Conservation (phyloP, 2,888 invertebrate genomes). For the Acrobasis consociella region DNA sequence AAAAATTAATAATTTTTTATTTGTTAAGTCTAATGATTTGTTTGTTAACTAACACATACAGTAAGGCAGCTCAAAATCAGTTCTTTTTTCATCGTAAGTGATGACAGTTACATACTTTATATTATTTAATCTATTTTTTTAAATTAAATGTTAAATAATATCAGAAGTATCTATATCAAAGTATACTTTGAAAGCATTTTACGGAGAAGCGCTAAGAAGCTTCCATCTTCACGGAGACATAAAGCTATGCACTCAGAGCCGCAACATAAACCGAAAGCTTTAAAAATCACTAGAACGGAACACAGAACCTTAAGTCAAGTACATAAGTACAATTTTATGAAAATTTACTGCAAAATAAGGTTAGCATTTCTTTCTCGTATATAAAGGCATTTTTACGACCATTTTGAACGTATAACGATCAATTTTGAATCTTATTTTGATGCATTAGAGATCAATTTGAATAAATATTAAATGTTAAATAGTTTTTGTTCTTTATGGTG, state of each 20-base stretch:
- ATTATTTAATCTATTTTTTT: neutral
- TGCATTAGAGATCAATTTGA: slow-evolving; percentile 25
- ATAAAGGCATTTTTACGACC: slow-evolving; percentile 30
- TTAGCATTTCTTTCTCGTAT: slow-evolving; percentile 39
- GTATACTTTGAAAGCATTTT: slow-evolving; percentile 64
- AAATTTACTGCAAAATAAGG: slow-evolving; percentile 26
- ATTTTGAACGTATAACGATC: slow-evolving; percentile 15
- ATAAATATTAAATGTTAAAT: slow-evolving; percentile 28
- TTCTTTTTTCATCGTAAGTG: no score
- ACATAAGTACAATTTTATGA: slow-evolving; percentile 27
- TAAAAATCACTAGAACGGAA: slow-evolving; percentile 26
- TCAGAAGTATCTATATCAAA: neutral
- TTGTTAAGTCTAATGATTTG: no score
- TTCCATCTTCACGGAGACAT: slow-evolving; percentile 64
- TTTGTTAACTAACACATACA: no score
- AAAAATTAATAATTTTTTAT: no score
- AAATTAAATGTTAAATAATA: neutral
- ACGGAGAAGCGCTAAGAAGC: slow-evolving; percentile 70
- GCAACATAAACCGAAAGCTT: slow-evolving; percentile 37
- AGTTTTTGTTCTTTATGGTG: slow-evolving; percentile 56
- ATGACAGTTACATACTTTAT: no score
- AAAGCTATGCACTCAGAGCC: slow-evolving; percentile 68
- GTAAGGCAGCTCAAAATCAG: no score
- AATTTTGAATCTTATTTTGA: slow-evolving; percentile 39
- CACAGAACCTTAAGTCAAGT: slow-evolving; percentile 42